Percentiles rank a stretch among this genome's conserved stretches.
Conservation (phyloP, 1,140 invertebrate genomes). For the Aphelenchoides fujianensis region DNA sequence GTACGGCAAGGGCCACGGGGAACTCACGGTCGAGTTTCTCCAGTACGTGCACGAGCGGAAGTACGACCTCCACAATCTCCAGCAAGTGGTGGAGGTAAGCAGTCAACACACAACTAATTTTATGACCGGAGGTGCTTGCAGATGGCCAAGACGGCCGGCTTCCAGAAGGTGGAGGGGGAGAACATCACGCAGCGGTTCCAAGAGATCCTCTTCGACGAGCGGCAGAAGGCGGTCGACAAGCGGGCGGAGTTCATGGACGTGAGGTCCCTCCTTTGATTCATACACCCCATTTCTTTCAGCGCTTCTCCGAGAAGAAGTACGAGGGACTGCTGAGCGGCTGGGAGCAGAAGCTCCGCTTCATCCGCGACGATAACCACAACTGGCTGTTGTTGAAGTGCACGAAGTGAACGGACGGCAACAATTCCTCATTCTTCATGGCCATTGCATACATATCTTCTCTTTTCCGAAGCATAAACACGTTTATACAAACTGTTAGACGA, state of each 20-base stretch:
- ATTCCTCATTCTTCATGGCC: no score
- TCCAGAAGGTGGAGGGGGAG: conserved; percentile 65
- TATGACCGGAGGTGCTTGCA: conserved; percentile 30
- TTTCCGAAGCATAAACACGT: no score
- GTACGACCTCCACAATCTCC: conserved; percentile 66
- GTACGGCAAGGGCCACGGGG: conserved; percentile 68
- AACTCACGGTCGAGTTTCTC: conserved; percentile 66
- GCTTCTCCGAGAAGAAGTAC: conserved; percentile 15
- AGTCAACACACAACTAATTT: conserved; percentile 15
- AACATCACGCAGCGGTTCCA: conserved; percentile 68
- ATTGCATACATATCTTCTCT: no score
- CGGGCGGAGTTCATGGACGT: conserved; percentile 67
- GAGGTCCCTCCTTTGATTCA: no score
- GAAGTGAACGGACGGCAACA: neutral
- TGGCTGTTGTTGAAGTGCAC: conserved; percentile 33
- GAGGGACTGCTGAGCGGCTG: conserved; percentile 24
- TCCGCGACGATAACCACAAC: conserved; percentile 48
- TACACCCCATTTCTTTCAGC: conserved; percentile 13
- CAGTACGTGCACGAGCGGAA: conserved; percentile 68
- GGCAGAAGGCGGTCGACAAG: conserved; percentile 63
- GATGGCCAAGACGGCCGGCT: conserved; percentile 65
- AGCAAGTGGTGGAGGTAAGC: conserved; percentile 66
- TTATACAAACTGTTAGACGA: no score
- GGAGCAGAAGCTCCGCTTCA: conserved; percentile 47
- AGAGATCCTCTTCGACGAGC: conserved; percentile 66